phyloP scores from a whole-genome alignment of 2,888 invertebrate species.

The Rhyacophila evoluta region DNA sequence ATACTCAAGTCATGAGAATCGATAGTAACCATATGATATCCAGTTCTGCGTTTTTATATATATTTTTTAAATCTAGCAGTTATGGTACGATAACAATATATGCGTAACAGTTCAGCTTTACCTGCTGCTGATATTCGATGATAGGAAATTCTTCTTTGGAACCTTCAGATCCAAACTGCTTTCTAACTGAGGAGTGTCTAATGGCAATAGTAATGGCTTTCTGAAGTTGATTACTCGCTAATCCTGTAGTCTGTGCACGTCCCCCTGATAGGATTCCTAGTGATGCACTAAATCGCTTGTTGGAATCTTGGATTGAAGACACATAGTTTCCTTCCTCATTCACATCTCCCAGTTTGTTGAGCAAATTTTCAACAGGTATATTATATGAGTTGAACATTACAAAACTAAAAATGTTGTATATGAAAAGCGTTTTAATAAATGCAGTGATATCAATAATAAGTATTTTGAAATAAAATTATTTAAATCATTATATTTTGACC shows the following conservation, averaged over 20 bases:
- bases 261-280: conserved; percentile 82
- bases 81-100: no score
- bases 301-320: conserved; percentile 83
- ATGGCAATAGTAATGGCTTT: conserved; percentile 86
- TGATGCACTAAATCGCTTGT: conserved; percentile 86
- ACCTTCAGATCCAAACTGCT: conserved; percentile 87
- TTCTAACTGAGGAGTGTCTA: conserved; percentile 87
- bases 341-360: conserved; percentile 90
- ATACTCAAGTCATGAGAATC: no score
- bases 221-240: conserved; percentile 73
- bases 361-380: conserved; percentile 81
- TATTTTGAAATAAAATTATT: no score
- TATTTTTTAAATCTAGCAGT: no score
- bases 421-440: no score
- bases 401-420: conserved; percentile 73
- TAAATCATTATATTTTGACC: no score
- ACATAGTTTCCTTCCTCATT: conserved; percentile 85
- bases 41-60: no score
- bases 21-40: no score
- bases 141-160: conserved; percentile 81
- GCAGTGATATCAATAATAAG: no score
- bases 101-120: no score
- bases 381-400: conserved; percentile 84
- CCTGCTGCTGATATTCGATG: conserved; percentile 92
- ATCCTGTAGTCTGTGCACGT: conserved; percentile 58